Conservation (phyloP, 2,113 vertebrate species). For the Lepus americanus region DNA sequence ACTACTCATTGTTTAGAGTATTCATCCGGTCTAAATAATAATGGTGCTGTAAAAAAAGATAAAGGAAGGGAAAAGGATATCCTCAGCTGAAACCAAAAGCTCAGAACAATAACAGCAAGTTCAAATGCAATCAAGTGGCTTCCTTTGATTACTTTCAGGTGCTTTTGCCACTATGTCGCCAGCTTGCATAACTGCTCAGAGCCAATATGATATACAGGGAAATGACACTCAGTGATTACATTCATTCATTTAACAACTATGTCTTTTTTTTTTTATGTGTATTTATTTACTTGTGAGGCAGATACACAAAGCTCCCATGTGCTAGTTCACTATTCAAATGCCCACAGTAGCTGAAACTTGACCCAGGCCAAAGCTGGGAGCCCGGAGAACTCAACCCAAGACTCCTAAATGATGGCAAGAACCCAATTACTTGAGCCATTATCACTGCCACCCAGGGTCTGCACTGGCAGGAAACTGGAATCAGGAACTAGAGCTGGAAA, state of each 20-base stretch:
- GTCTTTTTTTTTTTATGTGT: not conserved
- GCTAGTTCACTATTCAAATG: too few relatives aligned
- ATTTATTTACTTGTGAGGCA: too few relatives aligned
- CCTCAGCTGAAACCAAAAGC: slow-evolving; percentile 77
- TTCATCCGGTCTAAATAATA: slow-evolving; percentile 86
- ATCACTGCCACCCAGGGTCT: too few relatives aligned
- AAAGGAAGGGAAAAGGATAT: slow-evolving; percentile 87
- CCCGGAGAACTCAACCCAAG: too few relatives aligned
- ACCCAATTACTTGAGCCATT: too few relatives aligned
- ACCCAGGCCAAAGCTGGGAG: too few relatives aligned
- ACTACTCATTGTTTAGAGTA: slow-evolving; percentile 68
- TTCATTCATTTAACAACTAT: not conserved
- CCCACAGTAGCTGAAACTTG: too few relatives aligned
- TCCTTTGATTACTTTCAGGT: slow-evolving; percentile 78
- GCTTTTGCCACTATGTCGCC: not conserved
- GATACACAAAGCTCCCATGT: too few relatives aligned
- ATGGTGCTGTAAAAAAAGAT: slow-evolving; percentile 82
- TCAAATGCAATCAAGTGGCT: slow-evolving; percentile 37
- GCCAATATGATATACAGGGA: not conserved
- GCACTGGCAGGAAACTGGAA: too few relatives aligned
- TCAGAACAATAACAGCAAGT: slow-evolving; percentile 73
- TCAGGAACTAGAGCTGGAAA: too few relatives aligned
- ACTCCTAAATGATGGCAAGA: too few relatives aligned
- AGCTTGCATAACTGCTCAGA: slow-evolving; percentile 14
- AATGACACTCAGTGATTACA: not conserved